Conservation (phyloP, 2,797 vertebrate species). For the Lagodon rhomboides region DNA sequence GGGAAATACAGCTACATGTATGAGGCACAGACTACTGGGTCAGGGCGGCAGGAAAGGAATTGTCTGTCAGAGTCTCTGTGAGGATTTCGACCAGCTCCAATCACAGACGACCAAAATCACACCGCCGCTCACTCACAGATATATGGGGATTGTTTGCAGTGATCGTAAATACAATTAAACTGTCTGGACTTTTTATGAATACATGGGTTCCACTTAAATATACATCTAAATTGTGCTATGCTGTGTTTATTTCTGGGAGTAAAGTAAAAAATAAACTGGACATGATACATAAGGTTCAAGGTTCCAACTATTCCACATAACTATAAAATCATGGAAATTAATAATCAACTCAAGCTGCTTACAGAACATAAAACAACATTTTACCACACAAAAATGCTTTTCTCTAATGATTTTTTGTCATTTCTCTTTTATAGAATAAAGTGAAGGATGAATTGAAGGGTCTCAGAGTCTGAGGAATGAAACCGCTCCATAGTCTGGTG, state of each 20-base stretch:
- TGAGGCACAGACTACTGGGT: constrained; percentile 50
- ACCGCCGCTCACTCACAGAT: constrained; percentile 25
- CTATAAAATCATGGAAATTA: neutral
- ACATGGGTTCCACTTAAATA: neutral
- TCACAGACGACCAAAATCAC: constrained; percentile 18
- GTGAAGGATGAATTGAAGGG: too few relatives aligned
- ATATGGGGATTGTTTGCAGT: neutral
- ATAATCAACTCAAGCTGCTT: too few relatives aligned
- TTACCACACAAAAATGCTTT: too few relatives aligned
- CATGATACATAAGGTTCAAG: neutral
- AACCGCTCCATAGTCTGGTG: too few relatives aligned
- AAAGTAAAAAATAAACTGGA: too few relatives aligned
- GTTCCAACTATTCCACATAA: neutral
- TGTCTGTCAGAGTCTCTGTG: constrained; percentile 40
- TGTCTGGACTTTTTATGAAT: neutral
- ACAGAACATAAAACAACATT: neutral
- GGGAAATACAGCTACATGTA: constrained; percentile 79
- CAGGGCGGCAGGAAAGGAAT: constrained; percentile 37
- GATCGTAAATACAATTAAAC: neutral
- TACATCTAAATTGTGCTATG: neutral
- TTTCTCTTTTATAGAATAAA: too few relatives aligned
- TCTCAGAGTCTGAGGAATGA: too few relatives aligned
- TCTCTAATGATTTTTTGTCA: too few relatives aligned
- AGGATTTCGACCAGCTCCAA: constrained; percentile 52
- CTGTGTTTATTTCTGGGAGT: neutral